Conservation (phyloP, 2,888 invertebrate genomes). For the Augochlorella aurata region DNA sequence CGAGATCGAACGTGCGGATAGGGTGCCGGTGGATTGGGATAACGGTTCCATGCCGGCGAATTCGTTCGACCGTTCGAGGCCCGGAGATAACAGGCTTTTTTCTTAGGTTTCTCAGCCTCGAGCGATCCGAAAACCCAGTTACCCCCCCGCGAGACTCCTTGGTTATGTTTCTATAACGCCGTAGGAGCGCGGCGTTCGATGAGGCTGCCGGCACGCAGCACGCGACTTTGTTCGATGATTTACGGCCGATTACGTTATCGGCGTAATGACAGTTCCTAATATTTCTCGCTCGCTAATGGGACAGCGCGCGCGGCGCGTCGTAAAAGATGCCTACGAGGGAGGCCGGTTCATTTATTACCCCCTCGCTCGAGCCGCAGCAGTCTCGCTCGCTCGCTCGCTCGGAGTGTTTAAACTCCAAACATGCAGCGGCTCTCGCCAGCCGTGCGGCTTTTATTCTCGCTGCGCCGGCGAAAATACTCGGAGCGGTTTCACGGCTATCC, state of each 20-base stretch:
- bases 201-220: slow-evolving; percentile 22
- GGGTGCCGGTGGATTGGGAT: background rate
- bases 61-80: slow-evolving; percentile 7
- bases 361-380: slow-evolving; percentile 3
- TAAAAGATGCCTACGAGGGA: slow-evolving; percentile 44
- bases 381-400: background rate
- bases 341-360: slow-evolving; percentile 50
- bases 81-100: background rate
- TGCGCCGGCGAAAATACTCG: background rate
- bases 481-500: background rate
- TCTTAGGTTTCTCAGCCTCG: background rate
- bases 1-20: slow-evolving; percentile 41
- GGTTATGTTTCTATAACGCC: slow-evolving; percentile 37
- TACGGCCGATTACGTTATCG: slow-evolving; percentile 68
- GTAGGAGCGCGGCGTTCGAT: background rate
- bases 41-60: background rate
- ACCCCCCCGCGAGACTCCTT: background rate
- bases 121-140: slow-evolving; percentile 37
- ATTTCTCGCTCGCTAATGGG: slow-evolving; percentile 59
- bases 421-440: background rate
- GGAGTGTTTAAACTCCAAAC: slow-evolving; percentile 10
- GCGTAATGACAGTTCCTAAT: slow-evolving; percentile 59
- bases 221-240: slow-evolving; percentile 63
- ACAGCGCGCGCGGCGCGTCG: slow-evolving; percentile 17
- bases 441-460: background rate